Conservation (phyloP, 1,140 invertebrate genomes). For the Aphis craccivora region DNA sequence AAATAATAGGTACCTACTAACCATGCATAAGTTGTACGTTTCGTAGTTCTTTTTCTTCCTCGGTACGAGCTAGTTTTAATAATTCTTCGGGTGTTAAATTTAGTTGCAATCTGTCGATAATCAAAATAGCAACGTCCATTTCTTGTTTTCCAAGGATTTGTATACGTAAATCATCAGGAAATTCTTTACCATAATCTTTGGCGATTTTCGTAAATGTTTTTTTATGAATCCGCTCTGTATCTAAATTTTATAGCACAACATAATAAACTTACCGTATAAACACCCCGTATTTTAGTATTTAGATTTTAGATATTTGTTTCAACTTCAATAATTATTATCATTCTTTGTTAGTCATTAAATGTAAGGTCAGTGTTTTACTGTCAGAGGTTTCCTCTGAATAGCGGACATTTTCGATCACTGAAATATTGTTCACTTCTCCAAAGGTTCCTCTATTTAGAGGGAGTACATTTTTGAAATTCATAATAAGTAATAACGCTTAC, state of each 20-base stretch:
- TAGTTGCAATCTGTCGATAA: conserved; percentile 75
- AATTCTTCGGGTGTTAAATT: conserved; percentile 77
- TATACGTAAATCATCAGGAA: conserved; percentile 75
- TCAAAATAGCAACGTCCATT: conserved; percentile 73
- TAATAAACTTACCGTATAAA: not conserved
- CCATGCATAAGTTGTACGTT: conserved; percentile 32
- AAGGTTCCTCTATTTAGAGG: too few species aligned
- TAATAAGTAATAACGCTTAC: too few species aligned
- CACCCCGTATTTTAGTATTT: not conserved
- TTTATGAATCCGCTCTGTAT: conserved; percentile 30
- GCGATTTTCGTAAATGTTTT: conserved; percentile 7
- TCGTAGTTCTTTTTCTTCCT: conserved; percentile 65
- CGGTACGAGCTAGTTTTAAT: conserved; percentile 64
- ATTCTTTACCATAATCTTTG: conserved; percentile 74
- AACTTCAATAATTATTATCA: too few species aligned
- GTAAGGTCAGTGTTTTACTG: not conserved
- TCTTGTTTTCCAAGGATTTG: conserved; percentile 79
- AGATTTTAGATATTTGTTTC: not conserved
- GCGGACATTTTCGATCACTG: too few species aligned
- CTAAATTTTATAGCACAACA: not conserved
- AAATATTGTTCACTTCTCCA: too few species aligned
- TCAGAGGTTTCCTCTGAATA: too few species aligned
- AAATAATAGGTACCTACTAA: not conserved
- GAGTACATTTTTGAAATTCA: too few species aligned
- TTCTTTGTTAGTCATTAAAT: not conserved